Conservation (phyloP, 2,113 vertebrate genomes). For the Pogonocichla stellata region DNA sequence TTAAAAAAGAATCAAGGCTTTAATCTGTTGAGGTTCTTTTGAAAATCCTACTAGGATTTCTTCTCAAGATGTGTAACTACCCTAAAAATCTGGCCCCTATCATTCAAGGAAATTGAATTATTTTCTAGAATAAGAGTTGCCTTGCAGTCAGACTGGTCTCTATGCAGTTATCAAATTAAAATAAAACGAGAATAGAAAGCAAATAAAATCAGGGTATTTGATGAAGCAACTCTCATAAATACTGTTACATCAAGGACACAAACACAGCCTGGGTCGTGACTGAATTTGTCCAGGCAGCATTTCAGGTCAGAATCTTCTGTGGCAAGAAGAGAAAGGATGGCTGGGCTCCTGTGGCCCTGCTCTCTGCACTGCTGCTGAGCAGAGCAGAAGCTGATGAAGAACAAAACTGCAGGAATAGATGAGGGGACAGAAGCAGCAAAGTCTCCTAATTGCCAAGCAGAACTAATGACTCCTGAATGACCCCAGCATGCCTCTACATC, state of each 20-base stretch:
- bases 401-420: neutral
- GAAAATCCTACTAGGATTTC: neutral
- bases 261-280: neutral
- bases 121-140: neutral
- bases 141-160: neutral
- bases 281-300: neutral
- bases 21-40: neutral
- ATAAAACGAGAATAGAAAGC: neutral
- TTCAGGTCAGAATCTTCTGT: neutral
- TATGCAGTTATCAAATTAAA: constrained; percentile 19
- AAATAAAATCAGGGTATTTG: constrained; percentile 20
- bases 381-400: neutral
- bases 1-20: constrained; percentile 8
- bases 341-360: neutral
- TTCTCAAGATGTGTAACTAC: neutral
- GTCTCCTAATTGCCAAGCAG: neutral
- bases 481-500: neutral
- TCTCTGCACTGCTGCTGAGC: neutral
- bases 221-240: constrained; percentile 8
- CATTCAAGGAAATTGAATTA: constrained; percentile 22
- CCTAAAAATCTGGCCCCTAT: neutral
- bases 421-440: neutral
- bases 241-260: neutral
- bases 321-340: neutral
- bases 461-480: neutral